Base-by-base conservation (phyloP, 1,140 invertebrate species). In the Drosophila gunungcola region DNA sequence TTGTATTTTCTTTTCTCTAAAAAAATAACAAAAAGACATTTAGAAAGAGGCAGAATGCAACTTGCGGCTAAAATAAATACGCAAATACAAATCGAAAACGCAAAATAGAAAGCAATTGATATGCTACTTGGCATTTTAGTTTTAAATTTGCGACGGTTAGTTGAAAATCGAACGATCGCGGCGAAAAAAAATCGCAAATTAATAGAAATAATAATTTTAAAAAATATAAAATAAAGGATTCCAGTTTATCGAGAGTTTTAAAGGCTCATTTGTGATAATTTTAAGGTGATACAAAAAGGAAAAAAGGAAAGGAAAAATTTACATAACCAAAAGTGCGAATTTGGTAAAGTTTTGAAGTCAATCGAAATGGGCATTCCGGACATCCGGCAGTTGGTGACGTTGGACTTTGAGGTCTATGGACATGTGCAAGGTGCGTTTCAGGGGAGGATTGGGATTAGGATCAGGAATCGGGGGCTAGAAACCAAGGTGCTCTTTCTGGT, bases 351-450 rank as follows among this genome's bases (percentile, higher is more conserved):
- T 55, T 55, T 77, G 56, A 68, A 52, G 2, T 10, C 32, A 11
- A 53, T 46, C 32, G 45, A 61, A 46, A 95, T 96, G 95, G 94
- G 94, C 56, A 92, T 93, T 41, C 94, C 94, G 64, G 94, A 95
- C 72, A 93, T 94, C 45, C 88, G 94, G 91, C 93, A 96, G 56
- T 51, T 92, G 43, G 94, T 97, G 36, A 96, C 96, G 48, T 95
- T 97, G 11, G 97, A 98, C 74, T 98, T 97, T 88, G 97, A 98
- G 93, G 96, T 98, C 43, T 97, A 94, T 80, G 97, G 97, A 64
- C 96, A 96, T 93, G 96, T 98, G 34, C 97, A 97, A 95, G 97
- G 97, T 97, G 46, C 3, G 38, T 7, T n/a, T 27, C 25, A 12
- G 4, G 25, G 16, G 10, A 16, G 27, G 34, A 39, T 42, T 10